Base-by-base conservation (phyloP, 2,113 vertebrate species). In the Peromyscus maniculatus region DNA sequence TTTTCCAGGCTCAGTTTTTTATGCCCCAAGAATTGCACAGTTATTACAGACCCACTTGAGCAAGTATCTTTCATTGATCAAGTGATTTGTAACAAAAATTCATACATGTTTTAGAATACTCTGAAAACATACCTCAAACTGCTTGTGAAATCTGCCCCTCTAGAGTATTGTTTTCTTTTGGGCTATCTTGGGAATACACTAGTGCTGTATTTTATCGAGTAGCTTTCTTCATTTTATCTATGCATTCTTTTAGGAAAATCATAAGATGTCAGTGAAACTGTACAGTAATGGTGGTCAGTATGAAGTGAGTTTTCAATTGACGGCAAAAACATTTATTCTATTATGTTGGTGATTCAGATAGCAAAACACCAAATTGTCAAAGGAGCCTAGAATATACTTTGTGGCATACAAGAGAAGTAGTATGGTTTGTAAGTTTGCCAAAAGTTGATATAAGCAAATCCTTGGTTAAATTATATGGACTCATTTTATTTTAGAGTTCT, bases 361-460 rank as follows among this genome's bases (percentile, higher is more conserved):
- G 87, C 49, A 97, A 82, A 98, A 89, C 46, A 89, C 49, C 33
- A 89, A 55, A 89, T 79, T 96, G 64, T 94, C 66, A 0, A 86
- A 97, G 62, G 24, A 97, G 1, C 91, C n/a, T 97, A 46, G 59
- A 93, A 80, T 43, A 28, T 59, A 82, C 52, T 82, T 91, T 97
- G 97, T 95, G 96, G 94, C 91, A 87, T 93, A 91, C 94, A 67
- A 97, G 90, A 96, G 97, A 94, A 90, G 89, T 94, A 75, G 49
- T 78, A 83, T 52, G 97, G 89, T 97, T 57, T 64, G 11, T 91
- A 91, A 74, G 66, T 71, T 96, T 96, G 97, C 77, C 71, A 79
- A 39, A 72, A 91, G 97, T 79, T 3, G 89, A 74, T 62, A 69
- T 82, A 93, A 95, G 49, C 6, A 95, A 79, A 66, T 94, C 93